These are phyloP conservation scores for Rhabdomys dilectus DNA, from an alignment of 2,113 vertebrate species.

Conservation along the genomic window DNA sequence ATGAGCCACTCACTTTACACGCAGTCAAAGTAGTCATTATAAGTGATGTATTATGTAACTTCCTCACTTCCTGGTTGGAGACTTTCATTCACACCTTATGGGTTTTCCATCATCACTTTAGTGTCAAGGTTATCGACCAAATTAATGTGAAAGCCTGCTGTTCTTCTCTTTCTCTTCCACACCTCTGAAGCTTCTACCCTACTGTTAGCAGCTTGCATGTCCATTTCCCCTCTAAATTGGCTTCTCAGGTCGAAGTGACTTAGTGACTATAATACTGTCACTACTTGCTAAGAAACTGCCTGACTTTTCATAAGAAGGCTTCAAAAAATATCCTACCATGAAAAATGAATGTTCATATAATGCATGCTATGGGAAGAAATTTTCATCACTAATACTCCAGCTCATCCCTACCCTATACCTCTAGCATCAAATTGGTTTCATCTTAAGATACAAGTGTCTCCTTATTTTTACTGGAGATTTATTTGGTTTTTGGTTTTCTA, in stretches of 20 bases:
- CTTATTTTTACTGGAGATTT: not conserved
- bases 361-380: not conserved
- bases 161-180: slow-evolving; percentile 38
- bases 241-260: slow-evolving; percentile 8
- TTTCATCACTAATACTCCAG: not conserved
- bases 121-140: slow-evolving; percentile 42
- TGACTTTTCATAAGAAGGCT: not conserved
- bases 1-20: not conserved
- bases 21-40: slow-evolving; percentile 50
- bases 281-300: not conserved
- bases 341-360: not conserved
- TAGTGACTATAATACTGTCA: slow-evolving; percentile 25
- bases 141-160: slow-evolving; percentile 65
- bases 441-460: not conserved
- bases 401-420: not conserved
- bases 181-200: slow-evolving; percentile 47
- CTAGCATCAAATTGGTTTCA: not conserved
- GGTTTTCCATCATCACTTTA: slow-evolving; percentile 73
- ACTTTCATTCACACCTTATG: slow-evolving; percentile 48
- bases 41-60: slow-evolving; percentile 62
- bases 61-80: slow-evolving; percentile 48
- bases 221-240: slow-evolving; percentile 63
- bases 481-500: not conserved
- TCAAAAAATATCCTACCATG: not conserved
- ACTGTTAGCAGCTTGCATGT: slow-evolving; percentile 57